These are phyloP conservation scores for Paracentrotus lividus DNA, from an alignment of 53 echinoderm and acorn worm genomes.

Conservation along the genomic window DNA sequence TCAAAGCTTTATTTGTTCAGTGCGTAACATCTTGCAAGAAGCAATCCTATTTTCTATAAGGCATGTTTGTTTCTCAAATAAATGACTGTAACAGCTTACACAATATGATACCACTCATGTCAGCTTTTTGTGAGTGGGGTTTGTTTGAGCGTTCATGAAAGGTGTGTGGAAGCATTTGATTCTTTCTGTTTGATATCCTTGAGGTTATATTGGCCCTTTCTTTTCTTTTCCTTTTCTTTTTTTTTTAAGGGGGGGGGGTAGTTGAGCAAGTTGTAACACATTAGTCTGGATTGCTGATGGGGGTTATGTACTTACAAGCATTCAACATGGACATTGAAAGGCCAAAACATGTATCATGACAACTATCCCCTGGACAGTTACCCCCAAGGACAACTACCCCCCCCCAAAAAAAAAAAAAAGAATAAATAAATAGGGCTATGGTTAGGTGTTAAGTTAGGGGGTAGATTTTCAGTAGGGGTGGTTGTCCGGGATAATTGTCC, in stretches of 20 bases:
- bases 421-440: no score
- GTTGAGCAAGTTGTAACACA: background rate
- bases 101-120: background rate
- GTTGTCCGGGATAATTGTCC: no score
- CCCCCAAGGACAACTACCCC: no score
- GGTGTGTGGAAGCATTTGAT: constrained; percentile 7
- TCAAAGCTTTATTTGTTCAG: background rate
- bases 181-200: background rate
- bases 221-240: background rate
- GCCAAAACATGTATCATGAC: no score
- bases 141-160: background rate
- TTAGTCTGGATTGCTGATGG: background rate
- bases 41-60: constrained; percentile 7
- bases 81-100: constrained; percentile 53
- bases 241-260: background rate
- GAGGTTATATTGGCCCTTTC: background rate
- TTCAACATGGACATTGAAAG: no score
- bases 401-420: no score
- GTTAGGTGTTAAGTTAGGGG: no score
- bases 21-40: constrained; percentile 35
- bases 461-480: no score
- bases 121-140: background rate
- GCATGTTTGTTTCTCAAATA: background rate
- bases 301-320: no score
- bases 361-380: no score